Evolutionary conservation across 2,797 vertebrate genomes (phyloP).

Genomic region (Argyrosomus regius): DNA sequence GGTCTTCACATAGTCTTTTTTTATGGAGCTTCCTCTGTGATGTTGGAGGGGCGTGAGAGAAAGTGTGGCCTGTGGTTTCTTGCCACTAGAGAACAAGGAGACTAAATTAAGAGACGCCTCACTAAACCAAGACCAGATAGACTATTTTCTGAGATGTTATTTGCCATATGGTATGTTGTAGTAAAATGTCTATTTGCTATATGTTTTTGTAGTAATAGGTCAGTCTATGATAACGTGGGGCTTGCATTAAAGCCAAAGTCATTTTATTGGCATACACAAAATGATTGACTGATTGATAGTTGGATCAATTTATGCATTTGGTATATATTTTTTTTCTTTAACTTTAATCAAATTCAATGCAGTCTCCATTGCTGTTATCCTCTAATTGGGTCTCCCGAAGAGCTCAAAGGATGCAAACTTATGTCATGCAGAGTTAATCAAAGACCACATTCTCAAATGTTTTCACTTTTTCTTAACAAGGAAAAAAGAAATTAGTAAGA

Average conservation of each 20-base stretch:
- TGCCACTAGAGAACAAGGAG: slow-evolving; percentile 64
- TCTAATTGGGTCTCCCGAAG: background rate
- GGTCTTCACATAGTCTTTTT: slow-evolving; percentile 25
- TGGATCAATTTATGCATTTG: background rate
- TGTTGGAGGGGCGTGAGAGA: slow-evolving; percentile 57
- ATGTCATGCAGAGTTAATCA: slow-evolving; percentile 46
- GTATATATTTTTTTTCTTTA: background rate
- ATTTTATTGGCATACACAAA: slow-evolving; percentile 6
- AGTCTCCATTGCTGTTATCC: background rate
- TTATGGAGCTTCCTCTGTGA: slow-evolving; percentile 52
- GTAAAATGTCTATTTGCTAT: background rate
- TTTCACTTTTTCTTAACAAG: slow-evolving; percentile 11
- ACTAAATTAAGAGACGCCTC: slow-evolving; percentile 53
- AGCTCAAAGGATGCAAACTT: slow-evolving; percentile 23
- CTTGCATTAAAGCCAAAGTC: background rate
- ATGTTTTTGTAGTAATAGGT: slow-evolving; percentile 23
- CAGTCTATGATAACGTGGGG: background rate
- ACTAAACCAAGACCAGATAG: slow-evolving; percentile 54
- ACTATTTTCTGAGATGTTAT: slow-evolving; percentile 31
- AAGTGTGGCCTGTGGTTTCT: slow-evolving; percentile 55
- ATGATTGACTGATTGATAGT: background rate
- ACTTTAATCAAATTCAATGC: slow-evolving; percentile 1
- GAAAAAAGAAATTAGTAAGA: slow-evolving; percentile 24
- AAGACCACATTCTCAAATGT: slow-evolving; percentile 14
- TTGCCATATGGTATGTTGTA: background rate